These are phyloP conservation scores for Xestia xanthographa DNA, from an alignment of 2,888 invertebrate species.

Conservation along the genomic window DNA sequence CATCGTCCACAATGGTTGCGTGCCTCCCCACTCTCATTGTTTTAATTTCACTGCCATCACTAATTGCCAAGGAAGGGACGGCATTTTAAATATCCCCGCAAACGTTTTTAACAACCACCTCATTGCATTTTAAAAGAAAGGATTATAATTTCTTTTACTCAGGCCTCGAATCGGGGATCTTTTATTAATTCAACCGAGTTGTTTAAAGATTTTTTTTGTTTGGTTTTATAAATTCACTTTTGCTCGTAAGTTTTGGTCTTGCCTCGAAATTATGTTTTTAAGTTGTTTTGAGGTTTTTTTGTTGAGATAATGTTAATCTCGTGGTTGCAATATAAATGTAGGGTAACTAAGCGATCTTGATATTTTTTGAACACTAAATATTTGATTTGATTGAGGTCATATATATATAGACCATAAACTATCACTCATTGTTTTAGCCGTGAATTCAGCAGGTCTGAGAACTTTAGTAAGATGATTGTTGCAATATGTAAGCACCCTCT, in stretches of 20 bases:
- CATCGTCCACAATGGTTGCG: slow-evolving; percentile 74
- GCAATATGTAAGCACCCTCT: neutral
- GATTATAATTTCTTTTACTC: slow-evolving; percentile 89
- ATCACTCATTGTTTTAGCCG: too few relatives aligned
- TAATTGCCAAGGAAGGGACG: slow-evolving; percentile 85
- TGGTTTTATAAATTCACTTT: slow-evolving; percentile 33
- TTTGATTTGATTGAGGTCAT: neutral
- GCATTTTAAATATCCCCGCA: slow-evolving; percentile 88
- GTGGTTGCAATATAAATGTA: slow-evolving; percentile 9
- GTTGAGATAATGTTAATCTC: neutral
- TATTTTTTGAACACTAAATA: neutral
- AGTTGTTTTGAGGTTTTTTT: slow-evolving; percentile 9
- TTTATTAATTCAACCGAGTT: slow-evolving; percentile 86
- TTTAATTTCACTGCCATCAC: slow-evolving; percentile 88
- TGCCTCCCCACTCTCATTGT: slow-evolving; percentile 82
- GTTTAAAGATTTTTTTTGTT: slow-evolving; percentile 64
- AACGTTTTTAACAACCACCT: slow-evolving; percentile 89
- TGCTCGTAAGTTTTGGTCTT: slow-evolving; percentile 30
- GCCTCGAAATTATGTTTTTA: slow-evolving; percentile 33
- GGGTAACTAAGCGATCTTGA: slow-evolving; percentile 15
- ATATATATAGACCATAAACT: too few relatives aligned
- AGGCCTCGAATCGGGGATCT: slow-evolving; percentile 74
- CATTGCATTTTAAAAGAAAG: slow-evolving; percentile 90
- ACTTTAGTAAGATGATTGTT: neutral
- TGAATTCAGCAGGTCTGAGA: neutral